phyloP scores from a whole-genome alignment of 2,888 invertebrate genomes.

The Helobdella robusta region DNA sequence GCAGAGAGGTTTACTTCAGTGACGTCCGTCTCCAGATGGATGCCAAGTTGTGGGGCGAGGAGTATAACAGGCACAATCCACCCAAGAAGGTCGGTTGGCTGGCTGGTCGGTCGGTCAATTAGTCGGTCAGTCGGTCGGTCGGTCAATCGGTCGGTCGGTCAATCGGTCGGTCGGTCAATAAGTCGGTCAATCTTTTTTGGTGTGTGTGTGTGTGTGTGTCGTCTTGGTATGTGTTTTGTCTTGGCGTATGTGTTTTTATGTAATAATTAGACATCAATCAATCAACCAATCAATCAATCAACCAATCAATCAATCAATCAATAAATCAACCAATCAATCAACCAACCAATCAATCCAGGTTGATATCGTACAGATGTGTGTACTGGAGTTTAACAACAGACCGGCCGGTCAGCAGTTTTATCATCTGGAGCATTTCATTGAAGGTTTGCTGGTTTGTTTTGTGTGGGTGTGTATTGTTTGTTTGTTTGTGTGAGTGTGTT shows the following conservation, averaged over 20 bases:
- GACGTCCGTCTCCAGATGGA: slow-evolving; percentile 58
- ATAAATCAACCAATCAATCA: background rate
- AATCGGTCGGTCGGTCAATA: too few relatives aligned
- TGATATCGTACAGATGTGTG: slow-evolving; percentile 56
- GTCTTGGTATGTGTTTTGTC: too few relatives aligned
- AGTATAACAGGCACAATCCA: slow-evolving; percentile 56
- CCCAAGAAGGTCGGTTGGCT: slow-evolving; percentile 55
- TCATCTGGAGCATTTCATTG: slow-evolving; percentile 56
- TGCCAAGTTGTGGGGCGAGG: slow-evolving; percentile 57
- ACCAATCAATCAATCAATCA: background rate
- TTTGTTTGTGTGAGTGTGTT: too few relatives aligned
- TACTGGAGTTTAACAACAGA: slow-evolving; percentile 53
- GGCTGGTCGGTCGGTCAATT: too few relatives aligned
- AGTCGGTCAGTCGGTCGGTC: too few relatives aligned
- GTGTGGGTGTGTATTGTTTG: too few relatives aligned
- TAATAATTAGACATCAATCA: background rate
- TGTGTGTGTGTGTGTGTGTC: too few relatives aligned
- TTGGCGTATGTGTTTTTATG: background rate
- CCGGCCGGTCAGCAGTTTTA: slow-evolving; percentile 48
- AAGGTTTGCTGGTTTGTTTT: too few relatives aligned
- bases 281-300: background rate
- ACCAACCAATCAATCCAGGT: slow-evolving; percentile 42
- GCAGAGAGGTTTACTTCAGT: slow-evolving; percentile 52
- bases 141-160: too few relatives aligned
- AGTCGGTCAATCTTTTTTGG: background rate